A percentile compares a stretch with the other conserved stretches of the same genome.
Conservation (phyloP, 2,888 invertebrate species). For the Notodonta dromedarius region DNA sequence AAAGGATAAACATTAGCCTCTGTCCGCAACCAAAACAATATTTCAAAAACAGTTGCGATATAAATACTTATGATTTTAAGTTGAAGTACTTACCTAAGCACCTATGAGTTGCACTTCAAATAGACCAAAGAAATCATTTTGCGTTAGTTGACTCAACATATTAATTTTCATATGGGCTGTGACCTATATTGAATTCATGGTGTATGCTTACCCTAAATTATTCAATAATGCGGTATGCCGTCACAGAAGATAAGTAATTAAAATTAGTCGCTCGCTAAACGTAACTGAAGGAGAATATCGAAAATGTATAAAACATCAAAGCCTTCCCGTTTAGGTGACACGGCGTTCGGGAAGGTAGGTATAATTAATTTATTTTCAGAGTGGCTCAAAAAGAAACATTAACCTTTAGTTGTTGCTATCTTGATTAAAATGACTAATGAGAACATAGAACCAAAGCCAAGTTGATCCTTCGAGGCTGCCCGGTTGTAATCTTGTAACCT, state of each 20-base stretch:
- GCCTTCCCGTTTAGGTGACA: constrained; percentile 34
- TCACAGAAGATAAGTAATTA: constrained; percentile 11
- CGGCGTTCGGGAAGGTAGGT: constrained; percentile 30
- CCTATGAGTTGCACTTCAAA: too few species aligned
- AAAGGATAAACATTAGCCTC: too few species aligned
- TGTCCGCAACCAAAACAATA: too few species aligned
- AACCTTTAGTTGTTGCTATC: constrained; percentile 43
- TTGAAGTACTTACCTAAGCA: too few species aligned
- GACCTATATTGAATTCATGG: neutral
- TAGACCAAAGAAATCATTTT: too few species aligned
- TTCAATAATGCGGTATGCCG: neutral
- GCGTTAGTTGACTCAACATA: too few species aligned
- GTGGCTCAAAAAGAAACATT: constrained; percentile 39
- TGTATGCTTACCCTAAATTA: neutral
- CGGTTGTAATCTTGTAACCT: constrained; percentile 79
- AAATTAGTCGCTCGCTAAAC: constrained; percentile 14
- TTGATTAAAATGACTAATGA: constrained; percentile 58
- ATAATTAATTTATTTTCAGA: constrained; percentile 45
- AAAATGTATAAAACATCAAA: constrained; percentile 38
- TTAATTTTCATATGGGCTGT: neutral
- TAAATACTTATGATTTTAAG: too few species aligned
- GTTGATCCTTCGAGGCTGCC: constrained; percentile 55
- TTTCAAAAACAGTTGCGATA: too few species aligned
- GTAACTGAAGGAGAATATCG: constrained; percentile 14
- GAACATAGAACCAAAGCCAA: constrained; percentile 56